These are phyloP conservation scores for Hippocampus mohnikei DNA, from an alignment of 2,113 vertebrate species.

Conservation along the genomic window DNA sequence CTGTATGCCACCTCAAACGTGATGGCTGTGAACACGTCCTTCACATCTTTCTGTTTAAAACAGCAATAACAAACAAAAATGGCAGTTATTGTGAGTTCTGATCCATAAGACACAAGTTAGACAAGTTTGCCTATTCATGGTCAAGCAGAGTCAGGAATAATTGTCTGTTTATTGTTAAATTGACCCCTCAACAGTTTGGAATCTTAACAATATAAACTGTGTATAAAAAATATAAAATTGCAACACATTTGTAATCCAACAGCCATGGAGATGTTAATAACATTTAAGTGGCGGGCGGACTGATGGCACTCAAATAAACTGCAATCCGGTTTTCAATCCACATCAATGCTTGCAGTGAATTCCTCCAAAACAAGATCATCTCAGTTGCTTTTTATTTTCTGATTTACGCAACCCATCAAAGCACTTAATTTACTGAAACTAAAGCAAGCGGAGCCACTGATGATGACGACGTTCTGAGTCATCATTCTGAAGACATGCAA, in stretches of 20 bases:
- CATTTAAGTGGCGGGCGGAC: slow-evolving; percentile 28
- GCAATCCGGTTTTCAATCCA: slow-evolving; percentile 11
- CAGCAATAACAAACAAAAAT: slow-evolving; percentile 15
- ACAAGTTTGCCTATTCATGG: background rate
- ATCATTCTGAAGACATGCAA: slow-evolving; percentile 1
- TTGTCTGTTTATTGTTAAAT: background rate
- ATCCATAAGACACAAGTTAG: background rate
- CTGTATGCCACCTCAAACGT: slow-evolving; percentile 88
- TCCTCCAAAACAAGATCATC: slow-evolving; percentile 14
- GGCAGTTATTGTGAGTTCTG: background rate
- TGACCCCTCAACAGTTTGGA: background rate
- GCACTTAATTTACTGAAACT: slow-evolving; percentile 15
- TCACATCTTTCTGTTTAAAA: slow-evolving; percentile 83
- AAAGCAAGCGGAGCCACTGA: slow-evolving; percentile 6
- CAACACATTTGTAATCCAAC: background rate
- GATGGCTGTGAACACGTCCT: slow-evolving; percentile 92
- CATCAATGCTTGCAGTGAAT: slow-evolving; percentile 10
- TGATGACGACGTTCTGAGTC: slow-evolving; percentile 10
- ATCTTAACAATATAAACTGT: background rate
- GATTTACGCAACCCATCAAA: background rate
- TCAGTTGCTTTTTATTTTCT: slow-evolving; percentile 15
- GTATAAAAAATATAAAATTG: background rate
- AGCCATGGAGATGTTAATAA: slow-evolving; percentile 18
- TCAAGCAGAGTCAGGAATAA: background rate
- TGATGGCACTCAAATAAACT: slow-evolving; percentile 21